These are phyloP conservation scores for Brachymystax lenok DNA, from an alignment of 2,797 vertebrate genomes.

Conservation along the genomic window DNA sequence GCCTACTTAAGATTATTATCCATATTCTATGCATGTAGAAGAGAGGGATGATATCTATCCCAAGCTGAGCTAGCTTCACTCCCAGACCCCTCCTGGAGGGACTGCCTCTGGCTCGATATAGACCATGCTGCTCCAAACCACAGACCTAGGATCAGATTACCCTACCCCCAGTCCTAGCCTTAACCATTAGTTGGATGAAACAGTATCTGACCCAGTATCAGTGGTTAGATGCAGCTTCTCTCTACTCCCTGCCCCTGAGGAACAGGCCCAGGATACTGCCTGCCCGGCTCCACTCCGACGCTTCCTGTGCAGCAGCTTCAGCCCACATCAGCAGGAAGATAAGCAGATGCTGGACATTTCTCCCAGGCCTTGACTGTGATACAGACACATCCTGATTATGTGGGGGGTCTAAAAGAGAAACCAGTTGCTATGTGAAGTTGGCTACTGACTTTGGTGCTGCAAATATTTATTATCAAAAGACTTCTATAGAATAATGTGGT, in stretches of 20 bases:
- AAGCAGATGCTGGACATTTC: slow-evolving; percentile 28
- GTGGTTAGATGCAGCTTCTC: not conserved
- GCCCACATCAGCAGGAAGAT: slow-evolving; percentile 73
- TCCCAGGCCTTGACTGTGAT: not conserved
- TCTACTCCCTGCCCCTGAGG: slow-evolving; percentile 48
- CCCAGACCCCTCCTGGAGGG: not conserved
- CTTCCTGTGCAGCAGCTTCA: slow-evolving; percentile 41
- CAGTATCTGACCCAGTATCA: not conserved
- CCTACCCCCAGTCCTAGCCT: not conserved
- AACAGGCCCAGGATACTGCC: slow-evolving; percentile 66
- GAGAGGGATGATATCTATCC: too few species aligned
- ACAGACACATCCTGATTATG: slow-evolving; percentile 9
- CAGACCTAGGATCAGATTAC: not conserved
- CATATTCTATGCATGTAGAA: too few species aligned
- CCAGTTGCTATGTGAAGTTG: not conserved
- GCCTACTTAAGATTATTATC: too few species aligned
- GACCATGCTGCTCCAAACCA: not conserved
- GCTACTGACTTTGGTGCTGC: not conserved
- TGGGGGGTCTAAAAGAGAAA: not conserved
- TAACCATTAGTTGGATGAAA: not conserved
- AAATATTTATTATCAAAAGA: not conserved
- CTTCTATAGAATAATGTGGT: too few species aligned
- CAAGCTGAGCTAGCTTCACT: not conserved
- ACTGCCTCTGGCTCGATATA: not conserved
- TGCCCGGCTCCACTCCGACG: slow-evolving; percentile 56